Conservation (phyloP, 1,140 invertebrate genomes). For the Monochamus saltuarius region DNA sequence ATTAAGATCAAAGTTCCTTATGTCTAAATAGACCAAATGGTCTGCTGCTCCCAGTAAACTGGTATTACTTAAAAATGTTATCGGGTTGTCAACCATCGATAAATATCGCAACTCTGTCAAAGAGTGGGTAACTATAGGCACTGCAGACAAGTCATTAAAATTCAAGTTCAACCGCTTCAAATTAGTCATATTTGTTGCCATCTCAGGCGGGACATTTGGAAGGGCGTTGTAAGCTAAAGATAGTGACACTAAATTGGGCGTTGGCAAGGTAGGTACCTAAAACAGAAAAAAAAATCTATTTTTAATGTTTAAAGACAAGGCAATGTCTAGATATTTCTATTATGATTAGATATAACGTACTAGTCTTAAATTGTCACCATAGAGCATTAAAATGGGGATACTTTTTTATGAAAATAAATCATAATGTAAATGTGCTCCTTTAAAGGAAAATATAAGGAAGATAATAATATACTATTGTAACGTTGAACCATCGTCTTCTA, state of each 20-base stretch:
- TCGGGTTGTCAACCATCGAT: slow-evolving; percentile 75
- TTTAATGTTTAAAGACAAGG: no score
- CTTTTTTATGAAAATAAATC: no score
- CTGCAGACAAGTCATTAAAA: slow-evolving; percentile 71
- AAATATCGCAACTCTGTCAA: slow-evolving; percentile 70
- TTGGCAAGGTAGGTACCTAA: slow-evolving; percentile 74
- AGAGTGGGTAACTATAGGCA: slow-evolving; percentile 73
- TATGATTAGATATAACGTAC: no score
- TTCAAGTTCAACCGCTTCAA: slow-evolving; percentile 73
- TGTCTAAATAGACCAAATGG: slow-evolving; percentile 74
- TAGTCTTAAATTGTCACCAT: no score
- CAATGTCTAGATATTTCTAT: no score
- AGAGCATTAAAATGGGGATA: no score
- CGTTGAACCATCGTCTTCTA: no score
- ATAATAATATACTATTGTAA: no score
- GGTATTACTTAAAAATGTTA: slow-evolving; percentile 75
- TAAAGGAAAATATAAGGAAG: no score
- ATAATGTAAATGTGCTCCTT: no score
- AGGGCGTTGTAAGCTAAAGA: slow-evolving; percentile 77
- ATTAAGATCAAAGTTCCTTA: slow-evolving; percentile 69
- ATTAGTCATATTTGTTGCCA: slow-evolving; percentile 72
- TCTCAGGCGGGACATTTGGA: slow-evolving; percentile 72
- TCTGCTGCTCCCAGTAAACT: slow-evolving; percentile 76
- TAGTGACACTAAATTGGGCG: slow-evolving; percentile 70
- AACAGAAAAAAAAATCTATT: slow-evolving; percentile 22